Evolutionary conservation across 2,113 vertebrate species (phyloP).

Genomic region (Herpetotheres cachinnans): DNA sequence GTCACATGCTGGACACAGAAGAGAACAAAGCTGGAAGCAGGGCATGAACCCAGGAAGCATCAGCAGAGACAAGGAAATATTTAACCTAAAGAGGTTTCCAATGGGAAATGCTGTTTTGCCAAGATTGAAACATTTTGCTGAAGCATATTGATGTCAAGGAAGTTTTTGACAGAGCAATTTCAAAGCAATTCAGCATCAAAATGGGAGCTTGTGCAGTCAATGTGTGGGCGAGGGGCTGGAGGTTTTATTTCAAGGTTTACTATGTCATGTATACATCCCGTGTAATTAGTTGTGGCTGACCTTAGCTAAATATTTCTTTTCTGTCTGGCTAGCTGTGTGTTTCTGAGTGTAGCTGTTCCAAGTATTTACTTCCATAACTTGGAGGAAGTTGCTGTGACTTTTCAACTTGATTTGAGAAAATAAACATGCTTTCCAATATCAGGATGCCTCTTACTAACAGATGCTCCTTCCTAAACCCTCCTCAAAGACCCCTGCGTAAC

Average conservation of each 20-base stretch:
- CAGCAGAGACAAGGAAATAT: not conserved
- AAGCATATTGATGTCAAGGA: not conserved
- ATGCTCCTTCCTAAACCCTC: not conserved
- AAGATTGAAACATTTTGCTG: not conserved
- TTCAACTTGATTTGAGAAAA: not conserved
- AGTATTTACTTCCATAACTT: not conserved
- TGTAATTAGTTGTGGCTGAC: not conserved
- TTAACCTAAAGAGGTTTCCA: not conserved
- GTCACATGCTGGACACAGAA: not conserved
- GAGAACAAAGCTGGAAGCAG: not conserved
- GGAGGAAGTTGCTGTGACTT: not conserved
- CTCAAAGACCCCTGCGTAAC: not conserved
- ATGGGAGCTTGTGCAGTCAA: not conserved
- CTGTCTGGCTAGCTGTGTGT: not conserved
- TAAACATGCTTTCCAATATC: not conserved
- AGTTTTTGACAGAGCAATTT: not conserved
- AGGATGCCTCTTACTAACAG: not conserved
- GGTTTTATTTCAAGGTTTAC: not conserved
- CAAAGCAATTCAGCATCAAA: not conserved
- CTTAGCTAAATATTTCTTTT: not conserved
- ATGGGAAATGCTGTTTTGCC: not conserved
- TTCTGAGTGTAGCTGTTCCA: fast-evolving
- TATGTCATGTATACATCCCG: not conserved
- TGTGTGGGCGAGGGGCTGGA: not conserved
- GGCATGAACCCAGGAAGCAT: not conserved